These are phyloP conservation scores for Ctenoplectra terminalis DNA, from an alignment of 1,140 invertebrate genomes.

Conservation along the genomic window DNA sequence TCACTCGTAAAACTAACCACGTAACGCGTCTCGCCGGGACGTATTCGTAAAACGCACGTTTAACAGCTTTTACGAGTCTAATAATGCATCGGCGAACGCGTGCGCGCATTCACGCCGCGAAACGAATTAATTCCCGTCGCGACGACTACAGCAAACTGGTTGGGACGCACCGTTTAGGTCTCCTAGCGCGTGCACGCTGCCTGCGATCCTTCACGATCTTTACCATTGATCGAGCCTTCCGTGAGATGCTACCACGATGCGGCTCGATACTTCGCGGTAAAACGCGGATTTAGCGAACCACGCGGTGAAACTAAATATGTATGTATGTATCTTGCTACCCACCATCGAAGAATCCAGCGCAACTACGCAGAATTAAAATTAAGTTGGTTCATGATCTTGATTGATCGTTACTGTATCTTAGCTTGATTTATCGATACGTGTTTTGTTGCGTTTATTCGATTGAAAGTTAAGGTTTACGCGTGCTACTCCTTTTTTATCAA, in stretches of 20 bases:
- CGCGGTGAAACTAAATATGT: too few relatives aligned
- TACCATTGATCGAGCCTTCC: conserved; percentile 59
- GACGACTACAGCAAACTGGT: conserved; percentile 49
- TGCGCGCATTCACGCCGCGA: conserved; percentile 55
- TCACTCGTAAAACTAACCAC: conserved; percentile 50
- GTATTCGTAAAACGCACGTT: conserved; percentile 59
- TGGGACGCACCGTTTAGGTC: conserved; percentile 1
- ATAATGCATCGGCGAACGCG: conserved; percentile 60
- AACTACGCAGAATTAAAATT: background rate
- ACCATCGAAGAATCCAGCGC: too few relatives aligned
- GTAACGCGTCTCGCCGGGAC: conserved; percentile 54
- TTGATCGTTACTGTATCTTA: background rate
- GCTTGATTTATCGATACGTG: background rate
- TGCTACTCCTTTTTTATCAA: background rate
- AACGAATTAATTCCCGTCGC: conserved; percentile 70
- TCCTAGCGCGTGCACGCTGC: conserved; percentile 32
- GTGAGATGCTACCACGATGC: conserved; percentile 34
- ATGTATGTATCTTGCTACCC: too few relatives aligned
- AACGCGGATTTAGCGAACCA: conserved; percentile 27
- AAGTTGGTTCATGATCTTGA: background rate
- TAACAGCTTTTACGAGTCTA: conserved; percentile 61
- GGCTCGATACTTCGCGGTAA: conserved; percentile 6
- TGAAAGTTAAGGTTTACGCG: background rate
- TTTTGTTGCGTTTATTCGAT: background rate
- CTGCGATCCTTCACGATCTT: conserved; percentile 66